Percentiles rank a stretch among this genome's conserved stretches.
These are phyloP conservation scores for Micoletzkya japonica DNA, from an alignment of 2,888 invertebrate species.

Conservation along the genomic window DNA sequence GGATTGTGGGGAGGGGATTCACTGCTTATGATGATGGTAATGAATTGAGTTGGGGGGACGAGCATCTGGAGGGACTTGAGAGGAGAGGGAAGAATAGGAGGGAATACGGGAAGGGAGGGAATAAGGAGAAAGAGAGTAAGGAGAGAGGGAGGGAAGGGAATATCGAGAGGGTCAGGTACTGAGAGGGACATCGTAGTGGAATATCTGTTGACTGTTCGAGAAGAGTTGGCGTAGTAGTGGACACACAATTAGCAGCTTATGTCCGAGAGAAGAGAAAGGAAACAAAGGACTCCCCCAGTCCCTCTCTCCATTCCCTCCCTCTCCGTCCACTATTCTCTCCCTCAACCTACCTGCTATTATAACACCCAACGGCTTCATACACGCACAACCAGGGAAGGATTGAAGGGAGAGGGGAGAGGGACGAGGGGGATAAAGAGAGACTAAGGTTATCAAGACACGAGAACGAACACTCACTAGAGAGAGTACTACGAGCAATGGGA, in stretches of 20 bases:
- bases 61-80: not conserved
- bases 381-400: not conserved
- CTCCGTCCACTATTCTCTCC: too few species aligned
- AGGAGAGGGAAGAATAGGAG: not conserved
- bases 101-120: not conserved
- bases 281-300: too few species aligned
- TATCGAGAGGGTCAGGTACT: not conserved
- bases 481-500: not conserved
- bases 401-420: slow-evolving; percentile 5
- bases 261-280: too few species aligned
- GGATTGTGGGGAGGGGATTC: too few species aligned
- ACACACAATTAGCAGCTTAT: too few species aligned
- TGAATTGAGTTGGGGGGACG: too few species aligned
- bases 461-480: not conserved
- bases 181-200: not conserved
- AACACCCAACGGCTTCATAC: not conserved
- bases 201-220: not conserved
- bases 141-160: not conserved
- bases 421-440: slow-evolving; percentile 18
- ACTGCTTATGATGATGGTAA: too few species aligned
- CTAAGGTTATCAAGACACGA: not conserved
- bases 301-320: too few species aligned
- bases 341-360: not conserved
- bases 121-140: not conserved
- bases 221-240: too few species aligned